These are phyloP conservation scores for Polypterus senegalus DNA, from an alignment of 2,113 vertebrate genomes.

Conservation along the genomic window DNA sequence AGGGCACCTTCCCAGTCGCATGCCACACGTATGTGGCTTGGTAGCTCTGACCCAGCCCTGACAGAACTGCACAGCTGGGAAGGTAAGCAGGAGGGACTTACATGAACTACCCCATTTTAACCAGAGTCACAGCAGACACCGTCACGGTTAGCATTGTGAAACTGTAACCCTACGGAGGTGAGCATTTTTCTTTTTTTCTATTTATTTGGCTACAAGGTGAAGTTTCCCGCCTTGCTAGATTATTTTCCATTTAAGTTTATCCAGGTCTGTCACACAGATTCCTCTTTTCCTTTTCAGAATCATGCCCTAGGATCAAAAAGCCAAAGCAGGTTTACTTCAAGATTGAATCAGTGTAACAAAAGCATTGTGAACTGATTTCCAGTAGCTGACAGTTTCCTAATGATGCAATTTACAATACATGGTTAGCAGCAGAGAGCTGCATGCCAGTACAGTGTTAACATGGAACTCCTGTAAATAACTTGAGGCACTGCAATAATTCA, in stretches of 20 bases:
- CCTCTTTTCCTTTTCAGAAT: constrained; percentile 9
- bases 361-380: not conserved
- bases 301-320: constrained; percentile 18
- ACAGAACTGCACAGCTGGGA: constrained; percentile 45
- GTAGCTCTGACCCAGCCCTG: constrained; percentile 54
- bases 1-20: constrained; percentile 60
- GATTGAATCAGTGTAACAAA: not conserved
- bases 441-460: too few species aligned
- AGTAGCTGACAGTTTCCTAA: too few species aligned
- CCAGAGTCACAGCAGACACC: constrained; percentile 24
- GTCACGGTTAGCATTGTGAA: constrained; percentile 4
- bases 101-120: constrained; percentile 28
- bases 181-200: not conserved
- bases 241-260: constrained; percentile 27
- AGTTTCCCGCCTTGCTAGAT: constrained; percentile 26
- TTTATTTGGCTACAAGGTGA: constrained; percentile 38
- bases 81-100: constrained; percentile 26
- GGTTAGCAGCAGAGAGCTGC: too few species aligned
- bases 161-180: constrained; percentile 18
- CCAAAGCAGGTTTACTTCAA: constrained; percentile 21
- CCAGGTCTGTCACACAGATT: constrained; percentile 38
- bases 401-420: too few species aligned
- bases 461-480: too few species aligned
- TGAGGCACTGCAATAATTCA: too few species aligned
- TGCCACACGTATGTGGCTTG: constrained; percentile 59